A percentile compares a stretch with the other conserved stretches of the same genome.
These are phyloP conservation scores for Elephantulus edwardii DNA, from an alignment of 2,113 vertebrate species.

Conservation along the genomic window DNA sequence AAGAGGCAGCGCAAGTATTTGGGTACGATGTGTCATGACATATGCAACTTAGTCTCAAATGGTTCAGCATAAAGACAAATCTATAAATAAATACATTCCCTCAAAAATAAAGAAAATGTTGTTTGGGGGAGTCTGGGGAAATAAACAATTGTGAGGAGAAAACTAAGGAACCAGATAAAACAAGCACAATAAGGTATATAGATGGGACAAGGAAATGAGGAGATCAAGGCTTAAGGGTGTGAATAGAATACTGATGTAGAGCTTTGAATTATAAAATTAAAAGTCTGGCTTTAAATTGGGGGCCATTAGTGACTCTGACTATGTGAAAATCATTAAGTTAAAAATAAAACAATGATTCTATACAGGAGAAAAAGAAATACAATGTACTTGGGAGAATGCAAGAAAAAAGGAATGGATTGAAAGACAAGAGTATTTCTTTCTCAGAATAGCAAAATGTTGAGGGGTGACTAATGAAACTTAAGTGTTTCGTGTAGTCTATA, in stretches of 20 bases:
- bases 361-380: slow-evolving; percentile 15
- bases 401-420: not conserved
- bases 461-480: not conserved
- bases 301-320: not conserved
- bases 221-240: not conserved
- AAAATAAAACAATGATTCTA: slow-evolving; percentile 13
- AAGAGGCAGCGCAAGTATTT: not conserved
- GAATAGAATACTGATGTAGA: not conserved
- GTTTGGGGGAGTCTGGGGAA: slow-evolving; percentile 2
- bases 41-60: slow-evolving; percentile 4
- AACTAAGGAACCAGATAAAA: slow-evolving; percentile 44
- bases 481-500: too few relatives aligned
- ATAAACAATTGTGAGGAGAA: slow-evolving; percentile 44
- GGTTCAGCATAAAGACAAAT: not conserved
- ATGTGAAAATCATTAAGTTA: not conserved
- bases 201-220: not conserved
- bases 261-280: slow-evolving; percentile 17
- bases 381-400: not conserved
- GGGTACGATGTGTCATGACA: not conserved
- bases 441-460: not conserved
- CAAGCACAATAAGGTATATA: not conserved
- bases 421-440: not conserved
- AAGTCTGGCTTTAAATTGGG: not conserved
- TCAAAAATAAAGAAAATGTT: slow-evolving; percentile 36
- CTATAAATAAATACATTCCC: slow-evolving; percentile 39